Percentiles rank a stretch among this genome's conserved stretches.
phyloP scores from a whole-genome alignment of 2,113 vertebrate species.

The Paramisgurnus dabryanus region DNA sequence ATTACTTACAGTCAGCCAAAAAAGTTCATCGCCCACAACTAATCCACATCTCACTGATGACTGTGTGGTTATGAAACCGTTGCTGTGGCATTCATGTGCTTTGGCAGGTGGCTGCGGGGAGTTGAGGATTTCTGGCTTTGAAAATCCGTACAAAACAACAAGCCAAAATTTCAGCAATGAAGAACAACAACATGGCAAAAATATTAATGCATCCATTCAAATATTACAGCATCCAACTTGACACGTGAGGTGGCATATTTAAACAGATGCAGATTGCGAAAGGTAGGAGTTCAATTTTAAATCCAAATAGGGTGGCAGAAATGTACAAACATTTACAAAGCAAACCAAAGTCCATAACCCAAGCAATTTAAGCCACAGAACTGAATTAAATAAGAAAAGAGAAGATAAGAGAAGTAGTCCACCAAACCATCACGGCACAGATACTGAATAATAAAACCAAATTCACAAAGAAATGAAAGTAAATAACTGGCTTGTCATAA shows the following conservation, averaged over 20 bases:
- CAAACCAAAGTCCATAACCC: too few relatives aligned
- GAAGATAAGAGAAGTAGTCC: too few relatives aligned
- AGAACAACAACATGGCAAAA: slow-evolving; percentile 2
- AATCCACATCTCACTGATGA: slow-evolving; percentile 33
- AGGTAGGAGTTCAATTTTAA: too few relatives aligned
- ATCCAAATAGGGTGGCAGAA: too few relatives aligned
- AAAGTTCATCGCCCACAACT: slow-evolving; percentile 33
- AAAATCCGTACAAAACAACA: not conserved
- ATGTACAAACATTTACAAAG: too few relatives aligned
- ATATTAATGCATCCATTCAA: slow-evolving; percentile 23
- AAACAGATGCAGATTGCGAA: too few relatives aligned
- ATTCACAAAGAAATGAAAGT: too few relatives aligned
- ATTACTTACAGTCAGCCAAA: slow-evolving; percentile 45
- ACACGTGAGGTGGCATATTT: too few relatives aligned
- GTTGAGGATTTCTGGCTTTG: slow-evolving; percentile 37
- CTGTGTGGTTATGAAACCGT: slow-evolving; percentile 38
- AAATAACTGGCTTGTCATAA: not conserved
- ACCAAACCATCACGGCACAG: too few relatives aligned
- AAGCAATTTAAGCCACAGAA: too few relatives aligned
- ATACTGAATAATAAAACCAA: too few relatives aligned
- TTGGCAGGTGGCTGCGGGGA: slow-evolving; percentile 30
- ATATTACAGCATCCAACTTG: not conserved
- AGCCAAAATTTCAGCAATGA: slow-evolving; percentile 16
- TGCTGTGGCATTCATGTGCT: slow-evolving; percentile 23
- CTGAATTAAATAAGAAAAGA: too few relatives aligned